These are phyloP conservation scores for Pseudococcus longispinus DNA, from an alignment of 2,888 invertebrate species.

Conservation along the genomic window DNA sequence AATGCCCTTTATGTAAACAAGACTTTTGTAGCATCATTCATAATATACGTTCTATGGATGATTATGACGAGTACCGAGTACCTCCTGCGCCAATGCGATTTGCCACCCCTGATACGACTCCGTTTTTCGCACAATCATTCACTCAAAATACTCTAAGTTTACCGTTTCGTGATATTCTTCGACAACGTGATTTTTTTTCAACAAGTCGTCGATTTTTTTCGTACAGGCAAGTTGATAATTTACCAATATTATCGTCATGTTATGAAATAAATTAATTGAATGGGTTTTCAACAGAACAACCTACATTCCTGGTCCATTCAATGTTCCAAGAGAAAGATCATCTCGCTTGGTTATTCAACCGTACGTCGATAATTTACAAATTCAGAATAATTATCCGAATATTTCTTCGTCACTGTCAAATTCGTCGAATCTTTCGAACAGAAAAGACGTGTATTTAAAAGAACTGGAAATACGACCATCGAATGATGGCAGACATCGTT, in stretches of 20 bases:
- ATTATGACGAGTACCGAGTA: conserved; percentile 82
- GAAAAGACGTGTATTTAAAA: conserved; percentile 30
- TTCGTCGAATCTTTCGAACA: neutral
- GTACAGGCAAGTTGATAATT: conserved; percentile 15
- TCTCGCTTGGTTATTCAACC: conserved; percentile 48
- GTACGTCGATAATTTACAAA: conserved; percentile 50
- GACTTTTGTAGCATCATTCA: conserved; percentile 90
- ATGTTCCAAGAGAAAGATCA: conserved; percentile 30
- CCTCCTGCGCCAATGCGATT: conserved; percentile 8
- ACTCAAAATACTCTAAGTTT: neutral
- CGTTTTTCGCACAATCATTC: neutral
- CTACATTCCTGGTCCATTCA: neutral
- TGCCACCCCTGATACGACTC: neutral
- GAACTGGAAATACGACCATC: conserved; percentile 65
- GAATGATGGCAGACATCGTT: conserved; percentile 75
- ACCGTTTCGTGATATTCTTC: neutral
- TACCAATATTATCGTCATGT: neutral
- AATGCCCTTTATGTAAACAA: conserved; percentile 93
- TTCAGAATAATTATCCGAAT: conserved; percentile 24
- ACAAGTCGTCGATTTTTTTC: conserved; percentile 36
- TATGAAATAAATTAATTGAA: neutral
- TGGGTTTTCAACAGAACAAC: conserved; percentile 17
- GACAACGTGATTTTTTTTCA: conserved; percentile 28
- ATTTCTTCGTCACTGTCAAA: neutral
- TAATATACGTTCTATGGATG: conserved; percentile 84